A percentile compares a stretch with the other conserved stretches of the same genome.
Evolutionary conservation across 2,888 invertebrate genomes (phyloP).

Genomic region (Spisula solida): DNA sequence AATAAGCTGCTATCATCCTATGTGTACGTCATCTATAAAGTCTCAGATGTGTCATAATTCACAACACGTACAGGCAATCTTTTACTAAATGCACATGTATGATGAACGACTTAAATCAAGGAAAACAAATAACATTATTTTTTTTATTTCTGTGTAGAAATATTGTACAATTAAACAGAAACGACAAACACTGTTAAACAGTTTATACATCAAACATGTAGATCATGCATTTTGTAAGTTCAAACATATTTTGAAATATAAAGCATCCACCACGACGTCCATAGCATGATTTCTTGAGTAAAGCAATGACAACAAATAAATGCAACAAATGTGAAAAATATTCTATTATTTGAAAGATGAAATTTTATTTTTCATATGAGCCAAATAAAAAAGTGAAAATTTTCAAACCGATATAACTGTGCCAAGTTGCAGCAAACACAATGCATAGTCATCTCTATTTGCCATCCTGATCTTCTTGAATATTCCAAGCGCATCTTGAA

Average conservation of each 20-base stretch:
- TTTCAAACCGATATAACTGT: too few relatives aligned
- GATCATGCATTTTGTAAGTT: neutral
- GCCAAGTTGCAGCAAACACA: too few relatives aligned
- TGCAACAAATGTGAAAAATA: neutral
- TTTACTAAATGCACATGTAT: constrained; percentile 5
- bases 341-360: too few relatives aligned
- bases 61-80: neutral
- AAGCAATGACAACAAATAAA: neutral
- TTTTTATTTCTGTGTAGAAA: neutral
- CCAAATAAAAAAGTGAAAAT: too few relatives aligned
- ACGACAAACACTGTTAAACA: neutral
- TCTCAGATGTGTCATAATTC: neutral
- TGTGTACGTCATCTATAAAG: too few relatives aligned
- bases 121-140: neutral
- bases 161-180: neutral
- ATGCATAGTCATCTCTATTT: too few relatives aligned
- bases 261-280: neutral
- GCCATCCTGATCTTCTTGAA: too few relatives aligned
- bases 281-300: neutral
- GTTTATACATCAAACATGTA: neutral
- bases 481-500: too few relatives aligned
- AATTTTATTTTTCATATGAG: too few relatives aligned
- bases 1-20: too few relatives aligned
- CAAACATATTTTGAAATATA: neutral
- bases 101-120: too few relatives aligned